Conservation (phyloP, 2,888 invertebrate genomes). For the Parnassius apollo region DNA sequence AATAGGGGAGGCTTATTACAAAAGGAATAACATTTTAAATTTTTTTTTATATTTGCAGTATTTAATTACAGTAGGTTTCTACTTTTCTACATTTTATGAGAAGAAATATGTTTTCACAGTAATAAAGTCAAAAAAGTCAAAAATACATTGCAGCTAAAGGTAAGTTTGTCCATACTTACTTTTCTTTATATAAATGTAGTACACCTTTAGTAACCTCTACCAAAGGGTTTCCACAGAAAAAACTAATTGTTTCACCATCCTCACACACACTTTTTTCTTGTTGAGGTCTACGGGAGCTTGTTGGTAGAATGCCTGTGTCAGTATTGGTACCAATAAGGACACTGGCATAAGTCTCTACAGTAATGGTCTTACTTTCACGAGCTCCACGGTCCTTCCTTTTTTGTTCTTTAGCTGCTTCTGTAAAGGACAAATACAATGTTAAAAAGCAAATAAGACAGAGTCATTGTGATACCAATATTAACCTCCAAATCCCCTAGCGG, state of each 20-base stretch:
- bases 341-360: conserved; percentile 89
- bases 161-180: conserved; percentile 81
- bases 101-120: too few relatives aligned
- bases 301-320: conserved; percentile 81
- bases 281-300: conserved; percentile 82
- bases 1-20: too few relatives aligned
- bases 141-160: too few relatives aligned
- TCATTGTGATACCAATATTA: too few relatives aligned
- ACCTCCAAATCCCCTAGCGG: too few relatives aligned
- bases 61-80: too few relatives aligned
- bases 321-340: conserved; percentile 76
- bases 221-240: conserved; percentile 97
- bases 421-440: not conserved
- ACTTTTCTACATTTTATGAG: too few relatives aligned
- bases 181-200: conserved; percentile 97
- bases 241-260: conserved; percentile 83
- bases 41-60: too few relatives aligned
- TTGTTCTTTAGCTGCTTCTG: conserved; percentile 67
- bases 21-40: too few relatives aligned
- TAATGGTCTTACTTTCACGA: conserved; percentile 86
- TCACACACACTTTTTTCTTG: conserved; percentile 56
- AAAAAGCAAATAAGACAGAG: too few relatives aligned
- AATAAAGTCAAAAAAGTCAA: too few relatives aligned
- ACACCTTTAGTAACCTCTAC: conserved; percentile 98
- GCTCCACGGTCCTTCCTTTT: conserved; percentile 84